Evolutionary conservation across 2,888 invertebrate species (phyloP), one percentile per base, ranked within the genome.

Genomic region (Heliconius ethilla): DNA sequence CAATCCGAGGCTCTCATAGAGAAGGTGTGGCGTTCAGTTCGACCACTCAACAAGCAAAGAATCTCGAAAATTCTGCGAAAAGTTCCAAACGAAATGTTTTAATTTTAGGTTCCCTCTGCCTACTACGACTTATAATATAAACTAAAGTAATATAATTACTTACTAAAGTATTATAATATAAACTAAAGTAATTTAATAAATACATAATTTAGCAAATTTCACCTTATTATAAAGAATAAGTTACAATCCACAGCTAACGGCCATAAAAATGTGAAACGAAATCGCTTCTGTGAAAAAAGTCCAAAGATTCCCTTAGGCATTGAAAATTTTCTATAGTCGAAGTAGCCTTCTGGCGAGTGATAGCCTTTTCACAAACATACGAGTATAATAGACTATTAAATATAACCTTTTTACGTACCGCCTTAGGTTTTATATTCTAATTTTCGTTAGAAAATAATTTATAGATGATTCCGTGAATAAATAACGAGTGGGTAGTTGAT

Each of bases 231-330:
- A 25, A 69, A 69, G 25, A 69, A 69, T 69, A 69, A 69, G 25
- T 25, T 40, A 45, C 40, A 25, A 37, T 37, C n/a, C 18, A 40
- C 15, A 7, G 15, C 37, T 25, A 40, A 67, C 5, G 67, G 40
- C 40, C 33, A 59, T 72, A 37, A 59, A 55, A 72, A 33, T 72
- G n/a, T n/a, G n/a, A 59, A 72, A 72, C n/a, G 55, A 59, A 59
- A 59, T 25, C 72, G 15, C 59, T n/a, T 72, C 33, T 37, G 2
- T 33, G 33, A 33, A 72, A 70, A 70, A 72, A 59, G n/a, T 33
- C n/a, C 33, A 59, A 72, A 72, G n/a, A 37, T n/a, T 37, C 72
- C 72, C 72, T 59, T 13, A 59, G 72, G 72, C 72, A 72, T 59
- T 59, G n/a, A 37, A 72, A 72, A 59, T 55, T 22, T 70, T 70